Evolutionary conservation across 2,888 invertebrate species (phyloP).

Genomic region (Parnassius orleans): DNA sequence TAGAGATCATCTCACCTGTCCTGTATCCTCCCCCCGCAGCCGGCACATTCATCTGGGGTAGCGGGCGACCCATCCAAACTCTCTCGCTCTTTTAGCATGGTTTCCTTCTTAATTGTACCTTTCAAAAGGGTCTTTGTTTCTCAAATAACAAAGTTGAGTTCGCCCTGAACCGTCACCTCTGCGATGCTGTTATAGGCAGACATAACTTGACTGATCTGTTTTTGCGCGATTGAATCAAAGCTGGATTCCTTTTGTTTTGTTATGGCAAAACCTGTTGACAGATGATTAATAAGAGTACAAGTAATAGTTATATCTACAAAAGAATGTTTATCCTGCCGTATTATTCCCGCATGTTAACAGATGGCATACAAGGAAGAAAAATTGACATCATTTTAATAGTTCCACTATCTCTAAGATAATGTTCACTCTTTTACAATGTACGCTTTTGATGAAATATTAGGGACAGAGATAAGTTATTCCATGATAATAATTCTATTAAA

Average conservation of each 20-base stretch:
- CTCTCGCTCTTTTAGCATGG: conserved; percentile 86
- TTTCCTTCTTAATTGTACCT: conserved; percentile 50
- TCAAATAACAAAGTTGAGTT: conserved; percentile 64
- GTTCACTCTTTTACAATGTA: conserved; percentile 1
- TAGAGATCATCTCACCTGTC: conserved; percentile 67
- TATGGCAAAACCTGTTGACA: conserved; percentile 31
- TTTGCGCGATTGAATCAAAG: conserved; percentile 33
- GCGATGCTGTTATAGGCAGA: conserved; percentile 42
- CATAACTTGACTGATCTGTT: conserved; percentile 45
- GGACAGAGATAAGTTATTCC: too few relatives aligned
- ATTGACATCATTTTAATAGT: conserved; percentile 9
- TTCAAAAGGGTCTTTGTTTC: conserved; percentile 54
- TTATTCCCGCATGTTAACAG: conserved; percentile 15
- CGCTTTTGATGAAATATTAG: background rate
- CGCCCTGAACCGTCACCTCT: conserved; percentile 39
- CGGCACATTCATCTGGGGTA: conserved; percentile 80
- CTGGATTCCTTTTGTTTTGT: conserved; percentile 31
- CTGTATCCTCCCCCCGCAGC: conserved; percentile 82
- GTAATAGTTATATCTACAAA: conserved; percentile 22
- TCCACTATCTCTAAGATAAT: conserved; percentile 7
- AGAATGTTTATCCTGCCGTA: conserved; percentile 20
- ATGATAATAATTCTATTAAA: too few relatives aligned
- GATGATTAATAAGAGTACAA: conserved; percentile 24
- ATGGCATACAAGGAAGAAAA: conserved; percentile 19
- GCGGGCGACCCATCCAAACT: conserved; percentile 73